Evolutionary conservation across 2,888 invertebrate genomes (phyloP), one percentile per base, ranked within the genome.

Genomic region (Acronicta aceris): DNA sequence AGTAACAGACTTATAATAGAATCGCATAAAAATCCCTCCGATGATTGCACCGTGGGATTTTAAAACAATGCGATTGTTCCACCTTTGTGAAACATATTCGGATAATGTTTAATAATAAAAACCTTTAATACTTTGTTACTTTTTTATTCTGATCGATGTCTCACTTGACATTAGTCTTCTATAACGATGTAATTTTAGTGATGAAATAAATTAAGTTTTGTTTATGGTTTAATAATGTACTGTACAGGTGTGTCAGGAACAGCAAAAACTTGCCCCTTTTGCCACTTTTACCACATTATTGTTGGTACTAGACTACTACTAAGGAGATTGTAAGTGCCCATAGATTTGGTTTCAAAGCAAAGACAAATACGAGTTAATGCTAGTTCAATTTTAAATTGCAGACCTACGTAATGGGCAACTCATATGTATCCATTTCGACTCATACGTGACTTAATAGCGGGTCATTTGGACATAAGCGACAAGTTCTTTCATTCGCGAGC

Each of bases 31-130:
- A 77, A 71, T 74, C 65, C 60, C 49, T 57, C 59, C 43, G 60
- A 78, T 77, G 85, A 86, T 83, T 81, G 79, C 73, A 75, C 77
- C 85, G 82, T 83, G 83, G 79, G 84, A 85, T 74, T 80, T 81
- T 75, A 74, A 79, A 83, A 84, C 86, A 83, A 81, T 83, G 75
- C 71, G 69, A 82, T 84, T 84, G 83, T 80, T 82, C 56, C 62
- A 71, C 72, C 68, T 74, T 64, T 78, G 75, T 71, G 65, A 65
- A 77, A 77, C 78, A 78, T 70, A 77, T 77, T 78, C 71, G 78
- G 73, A 61, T 77, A 73, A 73, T 78, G 73, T 77, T 78, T 74
- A 70, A 59, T 74, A 74, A 77, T 72, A 70, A 72, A 70, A 75
- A 74, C 63, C 42, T 52, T 71, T 66, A 59, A 65, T 61, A 63